Evolutionary conservation across 1,140 invertebrate species (phyloP), one percentile per base, ranked within the genome.

Genomic region (Protaetia brevitarsis): DNA sequence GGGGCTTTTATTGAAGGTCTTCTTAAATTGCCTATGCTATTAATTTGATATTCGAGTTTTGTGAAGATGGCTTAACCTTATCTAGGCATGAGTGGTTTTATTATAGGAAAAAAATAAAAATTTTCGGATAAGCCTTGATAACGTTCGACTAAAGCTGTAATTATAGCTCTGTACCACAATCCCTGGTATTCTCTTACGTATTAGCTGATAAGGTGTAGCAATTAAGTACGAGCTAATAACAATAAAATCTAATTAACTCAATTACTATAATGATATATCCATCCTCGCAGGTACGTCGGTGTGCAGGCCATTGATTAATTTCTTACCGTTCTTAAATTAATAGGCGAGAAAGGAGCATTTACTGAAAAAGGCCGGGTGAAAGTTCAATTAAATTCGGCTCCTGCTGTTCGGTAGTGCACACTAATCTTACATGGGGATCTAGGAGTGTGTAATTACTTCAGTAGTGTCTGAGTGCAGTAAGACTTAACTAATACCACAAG

Each of bases 211-310:
- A 51, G 41, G 26, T 51, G 26, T 23, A 51, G 13, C 41, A 51
- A 51, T 51, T 51, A 51, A 51, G 26, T 51, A 51, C 26, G 16
- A 51, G 11, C 41, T 19, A 51, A 51, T 51, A 51, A 51, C 41
- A 51, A 51, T 51, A 51, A 51, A 51, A 51, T 19, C 21, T 51
- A 51, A 51, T 51, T 51, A 51, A 16, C 19, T 51, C 16, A 51
- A 51, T 51, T 51, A 51, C 19, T 51, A 23, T 51, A 51, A 51
- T 51, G 41, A 51, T 51, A 51, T 51, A 51, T 51, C 26, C 41
- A 51, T 51, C 16, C 7, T 23, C 26, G 11, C 19, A 23, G 2
- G 41, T 4, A 23, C 16, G 26, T 3, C 13, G 41, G 19, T 51
- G 19, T 23, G 26, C 41, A 51, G 19, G 8, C 26, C 19, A 51